Percentiles rank a stretch among this genome's conserved stretches.
phyloP scores from a whole-genome alignment of 2,797 vertebrate species.

The Poeciliopsis gracilis region DNA sequence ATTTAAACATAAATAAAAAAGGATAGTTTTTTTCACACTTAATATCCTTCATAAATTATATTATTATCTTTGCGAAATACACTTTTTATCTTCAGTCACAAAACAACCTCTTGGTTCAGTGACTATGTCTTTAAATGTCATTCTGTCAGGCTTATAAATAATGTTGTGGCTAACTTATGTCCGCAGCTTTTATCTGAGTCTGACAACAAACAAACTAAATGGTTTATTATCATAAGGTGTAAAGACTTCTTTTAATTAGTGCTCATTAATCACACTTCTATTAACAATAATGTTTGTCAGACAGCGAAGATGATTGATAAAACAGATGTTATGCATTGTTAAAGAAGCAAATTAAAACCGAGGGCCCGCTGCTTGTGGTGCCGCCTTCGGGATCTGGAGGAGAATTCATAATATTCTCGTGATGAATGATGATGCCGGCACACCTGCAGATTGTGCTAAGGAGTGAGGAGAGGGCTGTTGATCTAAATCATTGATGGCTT shows the following conservation, averaged over 20 bases:
- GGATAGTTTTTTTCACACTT: background rate
- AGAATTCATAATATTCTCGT: slow-evolving; percentile 58
- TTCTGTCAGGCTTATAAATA: background rate
- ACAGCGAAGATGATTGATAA: slow-evolving; percentile 20
- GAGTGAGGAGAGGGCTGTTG: slow-evolving; percentile 52
- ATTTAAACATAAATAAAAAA: background rate
- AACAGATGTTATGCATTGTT: slow-evolving; percentile 26
- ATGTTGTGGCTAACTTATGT: background rate
- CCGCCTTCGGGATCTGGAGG: slow-evolving; percentile 34
- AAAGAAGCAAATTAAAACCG: slow-evolving; percentile 11
- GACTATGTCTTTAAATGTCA: background rate
- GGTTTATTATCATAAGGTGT: slow-evolving; percentile 9
- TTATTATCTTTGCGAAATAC: background rate
- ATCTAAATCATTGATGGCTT: slow-evolving; percentile 73
- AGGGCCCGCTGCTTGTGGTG: slow-evolving; percentile 12
- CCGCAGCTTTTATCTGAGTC: background rate
- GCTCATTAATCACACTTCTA: slow-evolving; percentile 36
- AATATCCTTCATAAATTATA: background rate
- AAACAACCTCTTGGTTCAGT: background rate
- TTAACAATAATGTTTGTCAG: slow-evolving; percentile 7
- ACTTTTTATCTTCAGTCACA: background rate
- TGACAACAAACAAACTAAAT: slow-evolving; percentile 19
- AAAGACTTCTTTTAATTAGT: slow-evolving; percentile 25
- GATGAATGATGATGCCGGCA: slow-evolving; percentile 58
- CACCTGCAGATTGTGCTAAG: slow-evolving; percentile 61